A percentile compares a stretch with the other conserved stretches of the same genome.
Conservation (phyloP, 2,113 vertebrate species). For the Tyrannus savana region DNA sequence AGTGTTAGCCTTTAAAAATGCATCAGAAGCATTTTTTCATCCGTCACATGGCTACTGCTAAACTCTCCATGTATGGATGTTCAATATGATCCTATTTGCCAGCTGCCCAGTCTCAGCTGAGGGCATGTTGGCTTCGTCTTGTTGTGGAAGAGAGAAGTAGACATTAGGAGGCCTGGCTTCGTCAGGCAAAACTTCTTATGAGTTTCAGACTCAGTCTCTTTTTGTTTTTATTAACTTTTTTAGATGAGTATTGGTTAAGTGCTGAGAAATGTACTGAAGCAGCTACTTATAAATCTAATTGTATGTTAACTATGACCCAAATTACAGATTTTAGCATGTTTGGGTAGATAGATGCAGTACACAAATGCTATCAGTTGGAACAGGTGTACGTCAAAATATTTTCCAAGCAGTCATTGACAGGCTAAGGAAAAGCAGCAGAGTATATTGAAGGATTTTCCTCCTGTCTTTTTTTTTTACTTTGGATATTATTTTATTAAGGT, state of each 20-base stretch:
- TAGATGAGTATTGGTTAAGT: background rate
- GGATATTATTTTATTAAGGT: background rate
- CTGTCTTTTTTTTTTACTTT: background rate
- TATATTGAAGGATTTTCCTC: background rate
- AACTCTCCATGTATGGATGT: background rate
- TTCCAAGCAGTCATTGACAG: background rate
- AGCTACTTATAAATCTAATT: background rate
- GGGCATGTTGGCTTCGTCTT: background rate
- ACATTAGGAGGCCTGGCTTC: background rate
- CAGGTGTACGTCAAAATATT: background rate
- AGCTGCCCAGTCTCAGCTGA: background rate
- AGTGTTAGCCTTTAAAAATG: slow-evolving; percentile 40
- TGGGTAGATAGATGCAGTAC: background rate
- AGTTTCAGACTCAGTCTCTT: background rate
- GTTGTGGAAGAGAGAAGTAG: background rate
- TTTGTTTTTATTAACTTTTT: background rate
- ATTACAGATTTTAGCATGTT: background rate
- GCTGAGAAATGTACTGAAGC: background rate
- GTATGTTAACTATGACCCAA: background rate
- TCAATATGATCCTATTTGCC: background rate
- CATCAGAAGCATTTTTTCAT: slow-evolving; percentile 20
- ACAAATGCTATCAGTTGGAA: background rate
- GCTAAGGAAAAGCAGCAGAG: background rate
- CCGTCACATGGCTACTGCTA: background rate
- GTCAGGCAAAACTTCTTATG: background rate